Percentiles rank a stretch among this genome's conserved stretches.
These are phyloP conservation scores for Seriola quinqueradiata DNA, from an alignment of 2,113 vertebrate species.

Conservation along the genomic window DNA sequence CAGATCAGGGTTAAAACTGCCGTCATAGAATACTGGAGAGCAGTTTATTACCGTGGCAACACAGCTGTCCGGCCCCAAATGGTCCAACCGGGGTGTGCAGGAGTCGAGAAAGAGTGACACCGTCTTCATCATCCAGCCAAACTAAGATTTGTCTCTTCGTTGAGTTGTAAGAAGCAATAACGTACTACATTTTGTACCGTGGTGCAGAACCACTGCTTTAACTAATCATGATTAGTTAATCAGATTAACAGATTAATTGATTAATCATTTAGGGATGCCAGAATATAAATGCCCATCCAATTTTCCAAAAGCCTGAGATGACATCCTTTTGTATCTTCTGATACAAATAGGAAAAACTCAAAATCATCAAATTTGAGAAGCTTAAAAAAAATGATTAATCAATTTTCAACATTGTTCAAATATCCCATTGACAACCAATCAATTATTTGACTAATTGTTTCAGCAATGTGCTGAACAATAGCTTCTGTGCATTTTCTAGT, in stretches of 20 bases:
- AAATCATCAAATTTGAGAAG: background rate
- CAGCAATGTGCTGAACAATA: background rate
- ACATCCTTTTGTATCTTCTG: background rate
- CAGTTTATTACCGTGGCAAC: slow-evolving; percentile 70
- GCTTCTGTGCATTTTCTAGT: background rate
- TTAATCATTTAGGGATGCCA: background rate
- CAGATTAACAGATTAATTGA: background rate
- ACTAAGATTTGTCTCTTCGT: slow-evolving; percentile 23
- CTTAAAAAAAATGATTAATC: background rate
- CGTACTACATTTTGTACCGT: background rate
- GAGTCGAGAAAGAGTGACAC: slow-evolving; percentile 34
- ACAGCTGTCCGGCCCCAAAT: slow-evolving; percentile 74
- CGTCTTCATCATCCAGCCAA: slow-evolving; percentile 50
- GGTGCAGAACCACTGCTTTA: background rate
- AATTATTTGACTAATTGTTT: background rate
- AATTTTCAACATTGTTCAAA: no score
- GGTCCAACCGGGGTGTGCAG: slow-evolving; percentile 19
- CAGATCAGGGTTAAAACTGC: slow-evolving; percentile 68
- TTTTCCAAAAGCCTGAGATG: background rate
- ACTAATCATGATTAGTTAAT: background rate
- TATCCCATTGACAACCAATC: no score
- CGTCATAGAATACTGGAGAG: slow-evolving; percentile 71
- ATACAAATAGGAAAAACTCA: background rate
- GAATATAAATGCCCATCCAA: background rate
- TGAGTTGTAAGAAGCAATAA: slow-evolving; percentile 1